Conservation (phyloP, 2,888 invertebrate species). For the Drosophila nr. fundita region DNA sequence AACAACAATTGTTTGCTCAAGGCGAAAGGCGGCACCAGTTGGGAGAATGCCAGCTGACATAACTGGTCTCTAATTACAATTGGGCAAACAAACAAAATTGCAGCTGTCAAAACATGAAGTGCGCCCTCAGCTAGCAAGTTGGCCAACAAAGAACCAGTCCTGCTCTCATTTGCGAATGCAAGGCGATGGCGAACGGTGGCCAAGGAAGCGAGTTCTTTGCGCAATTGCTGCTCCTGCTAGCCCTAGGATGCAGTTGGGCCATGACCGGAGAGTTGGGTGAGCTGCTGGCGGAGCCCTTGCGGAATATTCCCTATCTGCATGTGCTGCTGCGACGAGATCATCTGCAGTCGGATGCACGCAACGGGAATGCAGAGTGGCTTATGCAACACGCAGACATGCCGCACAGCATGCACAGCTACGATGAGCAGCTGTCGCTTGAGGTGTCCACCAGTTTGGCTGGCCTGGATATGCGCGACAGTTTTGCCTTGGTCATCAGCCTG, state of each 20-base stretch:
- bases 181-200: slow-evolving; percentile 33
- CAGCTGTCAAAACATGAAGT: slow-evolving; percentile 67
- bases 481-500: slow-evolving; percentile 68
- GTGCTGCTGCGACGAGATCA: slow-evolving; percentile 53
- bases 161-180: slow-evolving; percentile 48
- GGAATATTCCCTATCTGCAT: slow-evolving; percentile 52
- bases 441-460: neutral
- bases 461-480: slow-evolving; percentile 50
- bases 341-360: slow-evolving; percentile 55
- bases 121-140: neutral
- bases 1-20: slow-evolving; percentile 50
- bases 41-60: slow-evolving; percentile 56
- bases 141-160: neutral
- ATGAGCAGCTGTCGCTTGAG: slow-evolving; percentile 29
- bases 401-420: slow-evolving; percentile 36
- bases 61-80: slow-evolving; percentile 68
- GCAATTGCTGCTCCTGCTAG: slow-evolving; percentile 7
- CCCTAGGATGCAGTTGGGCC: neutral
- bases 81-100: slow-evolving; percentile 69
- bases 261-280: slow-evolving; percentile 18
- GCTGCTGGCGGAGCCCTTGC: slow-evolving; percentile 42
- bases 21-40: slow-evolving; percentile 23
- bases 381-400: slow-evolving; percentile 44
- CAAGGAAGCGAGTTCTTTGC: slow-evolving; percentile 2
- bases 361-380: slow-evolving; percentile 68